Evolutionary conservation across 2,888 invertebrate species (phyloP).

Genomic region (Ecdyonurus torrentis): DNA sequence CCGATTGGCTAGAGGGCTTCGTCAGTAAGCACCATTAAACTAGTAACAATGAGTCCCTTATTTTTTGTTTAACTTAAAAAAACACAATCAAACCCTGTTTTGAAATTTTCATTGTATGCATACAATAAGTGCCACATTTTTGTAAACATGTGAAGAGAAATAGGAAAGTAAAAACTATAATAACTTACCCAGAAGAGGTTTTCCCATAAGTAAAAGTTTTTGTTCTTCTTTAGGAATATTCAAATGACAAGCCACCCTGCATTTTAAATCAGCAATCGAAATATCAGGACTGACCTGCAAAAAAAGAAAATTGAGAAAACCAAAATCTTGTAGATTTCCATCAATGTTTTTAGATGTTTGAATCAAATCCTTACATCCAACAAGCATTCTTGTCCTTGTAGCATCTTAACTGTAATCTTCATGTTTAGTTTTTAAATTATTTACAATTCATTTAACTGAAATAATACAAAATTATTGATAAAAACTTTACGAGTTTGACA

Average conservation of each 20-base stretch:
- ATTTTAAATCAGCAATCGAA: not conserved
- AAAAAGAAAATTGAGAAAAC: not conserved
- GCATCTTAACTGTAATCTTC: constrained; percentile 1
- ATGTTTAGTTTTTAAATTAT: not conserved
- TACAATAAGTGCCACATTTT: not conserved
- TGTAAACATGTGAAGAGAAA: not conserved
- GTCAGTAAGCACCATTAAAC: not conserved
- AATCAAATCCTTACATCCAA: not conserved
- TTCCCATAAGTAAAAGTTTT: not conserved
- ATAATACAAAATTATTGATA: too few species aligned
- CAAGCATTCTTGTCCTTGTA: not conserved
- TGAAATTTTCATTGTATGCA: not conserved
- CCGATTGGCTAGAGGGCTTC: too few species aligned
- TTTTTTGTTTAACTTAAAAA: not conserved
- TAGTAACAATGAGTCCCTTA: not conserved
- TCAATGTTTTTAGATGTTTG: not conserved
- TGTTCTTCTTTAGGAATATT: not conserved
- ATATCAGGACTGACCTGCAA: constrained; percentile 1
- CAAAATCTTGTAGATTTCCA: not conserved
- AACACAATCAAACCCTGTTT: not conserved
- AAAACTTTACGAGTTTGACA: too few species aligned
- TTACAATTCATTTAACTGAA: too few species aligned
- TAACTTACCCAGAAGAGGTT: not conserved
- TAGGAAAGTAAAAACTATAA: not conserved
- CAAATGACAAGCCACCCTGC: not conserved